A percentile compares a stretch with the other conserved stretches of the same genome.
These are phyloP conservation scores for Apis cerana DNA, from an alignment of 1,140 invertebrate species.

Conservation along the genomic window DNA sequence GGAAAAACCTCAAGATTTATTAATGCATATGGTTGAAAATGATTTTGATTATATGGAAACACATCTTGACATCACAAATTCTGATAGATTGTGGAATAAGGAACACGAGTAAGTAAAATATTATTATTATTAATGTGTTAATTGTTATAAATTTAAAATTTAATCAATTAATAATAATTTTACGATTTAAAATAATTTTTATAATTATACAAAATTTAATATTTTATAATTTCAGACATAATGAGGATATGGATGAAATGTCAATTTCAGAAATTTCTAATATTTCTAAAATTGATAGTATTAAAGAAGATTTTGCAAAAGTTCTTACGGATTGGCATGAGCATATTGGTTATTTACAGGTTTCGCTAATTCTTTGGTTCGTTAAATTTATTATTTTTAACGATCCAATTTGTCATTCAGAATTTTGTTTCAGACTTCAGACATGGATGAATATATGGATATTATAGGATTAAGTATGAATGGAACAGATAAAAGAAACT, in stretches of 20 bases:
- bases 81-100: conserved; percentile 66
- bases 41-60: conserved; percentile 72
- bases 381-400: neutral
- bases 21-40: conserved; percentile 65
- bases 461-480: conserved; percentile 59
- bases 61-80: conserved; percentile 55
- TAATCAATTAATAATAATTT: neutral
- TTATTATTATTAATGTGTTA: neutral
- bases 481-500: conserved; percentile 53
- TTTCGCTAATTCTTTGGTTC: conserved; percentile 27
- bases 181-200: too few species aligned
- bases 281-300: conserved; percentile 68
- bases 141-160: neutral
- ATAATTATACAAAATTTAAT: neutral
- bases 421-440: conserved; percentile 44
- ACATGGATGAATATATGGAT: conserved; percentile 73
- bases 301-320: conserved; percentile 78
- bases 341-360: conserved; percentile 76
- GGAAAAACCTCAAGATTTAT: conserved; percentile 65
- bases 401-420: neutral
- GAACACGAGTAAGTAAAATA: conserved; percentile 67
- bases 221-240: conserved; percentile 58
- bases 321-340: conserved; percentile 78
- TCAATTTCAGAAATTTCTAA: conserved; percentile 67
- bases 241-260: conserved; percentile 68